A percentile compares a stretch with the other conserved stretches of the same genome.
Evolutionary conservation across 2,797 vertebrate species (phyloP).

Genomic region (Manis pentadactyla): DNA sequence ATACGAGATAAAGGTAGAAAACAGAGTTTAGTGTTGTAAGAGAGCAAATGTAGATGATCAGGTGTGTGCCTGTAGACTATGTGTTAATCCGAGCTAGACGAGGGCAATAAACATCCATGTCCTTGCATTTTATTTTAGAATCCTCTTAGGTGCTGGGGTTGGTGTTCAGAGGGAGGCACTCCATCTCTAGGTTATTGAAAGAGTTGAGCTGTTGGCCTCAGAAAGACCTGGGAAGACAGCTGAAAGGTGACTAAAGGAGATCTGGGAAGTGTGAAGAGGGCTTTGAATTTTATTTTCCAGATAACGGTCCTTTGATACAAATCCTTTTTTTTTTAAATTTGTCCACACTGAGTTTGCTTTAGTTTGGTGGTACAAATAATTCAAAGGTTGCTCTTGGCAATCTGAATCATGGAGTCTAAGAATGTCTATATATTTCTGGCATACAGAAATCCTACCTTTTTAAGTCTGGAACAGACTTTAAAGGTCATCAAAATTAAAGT

Average conservation of each 20-base stretch:
- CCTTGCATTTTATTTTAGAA: conserved; percentile 71
- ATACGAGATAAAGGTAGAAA: no score
- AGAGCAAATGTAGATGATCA: no score
- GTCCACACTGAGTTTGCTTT: conserved; percentile 5
- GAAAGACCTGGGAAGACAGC: not conserved
- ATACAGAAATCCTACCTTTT: conserved; percentile 43
- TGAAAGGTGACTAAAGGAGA: not conserved
- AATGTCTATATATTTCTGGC: not conserved
- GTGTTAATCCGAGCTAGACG: no score
- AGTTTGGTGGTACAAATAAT: conserved; percentile 42
- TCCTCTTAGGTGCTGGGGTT: conserved; percentile 47
- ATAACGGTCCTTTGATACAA: conserved; percentile 25
- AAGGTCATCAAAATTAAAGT: conserved; percentile 44
- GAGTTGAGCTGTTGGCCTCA: not conserved
- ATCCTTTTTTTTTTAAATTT: conserved; percentile 63
- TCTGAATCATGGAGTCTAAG: not conserved
- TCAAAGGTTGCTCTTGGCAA: conserved; percentile 27
- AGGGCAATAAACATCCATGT: conserved; percentile 59
- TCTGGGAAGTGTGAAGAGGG: not conserved
- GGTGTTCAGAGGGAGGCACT: not conserved
- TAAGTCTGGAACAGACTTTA: conserved; percentile 24
- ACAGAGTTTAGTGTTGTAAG: no score
- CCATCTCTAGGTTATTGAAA: not conserved
- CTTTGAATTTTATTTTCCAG: conserved; percentile 59
- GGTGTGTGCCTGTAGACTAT: no score